These are phyloP conservation scores for Echiichthys vipera DNA, from an alignment of 2,797 vertebrate species.

Conservation along the genomic window DNA sequence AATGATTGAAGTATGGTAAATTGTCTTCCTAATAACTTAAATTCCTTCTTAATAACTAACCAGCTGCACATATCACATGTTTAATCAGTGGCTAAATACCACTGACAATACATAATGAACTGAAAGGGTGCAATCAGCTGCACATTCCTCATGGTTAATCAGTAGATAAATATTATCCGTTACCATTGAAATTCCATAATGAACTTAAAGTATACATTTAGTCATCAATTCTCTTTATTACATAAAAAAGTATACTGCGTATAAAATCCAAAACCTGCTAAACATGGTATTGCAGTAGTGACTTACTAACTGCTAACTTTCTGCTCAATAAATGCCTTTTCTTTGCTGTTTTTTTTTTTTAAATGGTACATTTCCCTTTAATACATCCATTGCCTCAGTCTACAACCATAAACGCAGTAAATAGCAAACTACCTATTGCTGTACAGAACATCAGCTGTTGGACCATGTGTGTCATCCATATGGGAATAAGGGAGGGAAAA, in stretches of 20 bases:
- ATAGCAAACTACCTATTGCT: slow-evolving; percentile 36
- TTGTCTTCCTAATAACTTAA: background rate
- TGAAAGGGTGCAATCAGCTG: background rate
- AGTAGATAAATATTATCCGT: background rate
- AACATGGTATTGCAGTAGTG: slow-evolving; percentile 22
- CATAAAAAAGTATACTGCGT: background rate
- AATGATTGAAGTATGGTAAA: background rate
- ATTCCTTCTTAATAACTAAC: no score
- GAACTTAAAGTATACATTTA: background rate
- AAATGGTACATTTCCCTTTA: slow-evolving; percentile 25
- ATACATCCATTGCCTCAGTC: slow-evolving; percentile 27
- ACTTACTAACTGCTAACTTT: slow-evolving; percentile 33
- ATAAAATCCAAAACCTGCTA: background rate
- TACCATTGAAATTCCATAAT: background rate
- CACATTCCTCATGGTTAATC: background rate
- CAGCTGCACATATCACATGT: background rate
- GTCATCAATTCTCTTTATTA: background rate
- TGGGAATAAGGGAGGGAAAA: slow-evolving; percentile 29
- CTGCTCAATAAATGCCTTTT: slow-evolving; percentile 42
- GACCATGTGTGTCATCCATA: slow-evolving; percentile 38
- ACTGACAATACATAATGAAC: background rate
- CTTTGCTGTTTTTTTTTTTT: background rate
- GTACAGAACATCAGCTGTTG: slow-evolving; percentile 53
- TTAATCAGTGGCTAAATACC: background rate
- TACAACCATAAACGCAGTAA: slow-evolving; percentile 27